Base-by-base conservation (phyloP, 2,113 vertebrate genomes). In the Aegithalos caudatus region DNA sequence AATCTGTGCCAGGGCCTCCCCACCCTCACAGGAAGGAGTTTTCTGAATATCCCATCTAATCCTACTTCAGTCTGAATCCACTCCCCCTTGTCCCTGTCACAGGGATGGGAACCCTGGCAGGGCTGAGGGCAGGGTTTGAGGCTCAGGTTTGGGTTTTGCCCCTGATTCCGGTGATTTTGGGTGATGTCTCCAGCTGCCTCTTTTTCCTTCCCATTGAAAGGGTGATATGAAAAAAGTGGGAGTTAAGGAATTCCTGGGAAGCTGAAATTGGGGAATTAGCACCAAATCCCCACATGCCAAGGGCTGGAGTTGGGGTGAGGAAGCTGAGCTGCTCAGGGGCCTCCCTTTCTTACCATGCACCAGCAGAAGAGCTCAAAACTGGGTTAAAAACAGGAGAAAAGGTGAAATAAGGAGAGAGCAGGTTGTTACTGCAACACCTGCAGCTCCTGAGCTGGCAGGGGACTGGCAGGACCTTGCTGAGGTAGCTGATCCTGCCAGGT, bases 401-500 rank as follows among this genome's bases (percentile, higher is more conserved):
- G 48, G 71, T 53, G 79, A 81, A 93, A 37, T 16, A 2, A 80
- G 67, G 78, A 31, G 47, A 53, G 57, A 54, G 37, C 58, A 56
- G 62, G 50, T 50, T 35, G 48, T 60, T 77, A 5, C 21, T 77
- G 69, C 5, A 69, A 40, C 87, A 89, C 84, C 91, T 92, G 93
- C 91, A 88, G 79, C 87, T 83, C 66, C 62, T 17, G 66, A 73
- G 87, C 54, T 23, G 17, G 45, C 89, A 53, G 89, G 77, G 85
- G 53, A 1, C 13, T 4, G 80, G 1, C 38, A 51, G 88, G 70
- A 37, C 73, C 81, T 79, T 90, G 94, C 94, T 94, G 93, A 95
- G 93, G 67, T 7, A 35, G 94, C 81, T 57, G 48, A 37, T 74
- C 31, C 48, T 31, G 14, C 81, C 91, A 88, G 91, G 62, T 79